Evolutionary conservation across 2,888 invertebrate genomes (phyloP).

Genomic region (Cryptus viduatorius): DNA sequence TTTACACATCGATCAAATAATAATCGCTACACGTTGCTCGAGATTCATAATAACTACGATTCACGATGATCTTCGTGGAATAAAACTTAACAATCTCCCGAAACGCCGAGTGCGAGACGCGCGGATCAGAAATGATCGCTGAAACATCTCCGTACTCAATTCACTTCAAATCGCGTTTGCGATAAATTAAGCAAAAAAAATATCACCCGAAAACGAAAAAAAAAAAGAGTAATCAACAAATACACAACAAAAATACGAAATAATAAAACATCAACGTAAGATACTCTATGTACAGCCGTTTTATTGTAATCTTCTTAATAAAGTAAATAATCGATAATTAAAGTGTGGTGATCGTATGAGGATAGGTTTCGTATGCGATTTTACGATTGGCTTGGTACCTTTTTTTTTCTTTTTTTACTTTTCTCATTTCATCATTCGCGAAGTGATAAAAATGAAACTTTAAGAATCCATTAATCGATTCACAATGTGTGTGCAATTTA

Average conservation of each 20-base stretch:
- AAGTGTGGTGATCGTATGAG: slow-evolving; percentile 50
- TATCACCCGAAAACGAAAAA: slow-evolving; percentile 69
- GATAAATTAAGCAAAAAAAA: slow-evolving; percentile 38
- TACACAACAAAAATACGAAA: slow-evolving; percentile 71
- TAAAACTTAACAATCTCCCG: slow-evolving; percentile 11
- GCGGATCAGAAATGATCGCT: not conserved
- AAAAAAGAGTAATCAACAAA: slow-evolving; percentile 69
- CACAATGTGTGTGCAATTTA: slow-evolving; percentile 63
- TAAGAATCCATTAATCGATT: slow-evolving; percentile 80
- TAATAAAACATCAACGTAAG: slow-evolving; percentile 81
- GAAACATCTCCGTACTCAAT: not conserved
- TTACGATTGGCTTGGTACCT: slow-evolving; percentile 52
- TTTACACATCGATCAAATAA: slow-evolving; percentile 63
- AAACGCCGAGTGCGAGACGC: slow-evolving; percentile 2
- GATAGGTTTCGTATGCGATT: slow-evolving; percentile 51
- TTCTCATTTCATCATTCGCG: slow-evolving; percentile 43
- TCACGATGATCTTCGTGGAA: slow-evolving; percentile 9
- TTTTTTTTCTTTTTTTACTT: slow-evolving; percentile 40
- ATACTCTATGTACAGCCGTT: slow-evolving; percentile 83
- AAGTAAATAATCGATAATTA: slow-evolving; percentile 67
- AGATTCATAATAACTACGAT: slow-evolving; percentile 30
- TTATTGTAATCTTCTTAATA: slow-evolving; percentile 79
- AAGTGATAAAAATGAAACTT: slow-evolving; percentile 68
- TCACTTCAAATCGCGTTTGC: not conserved
- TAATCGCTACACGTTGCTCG: slow-evolving; percentile 42